Evolutionary conservation across 2,888 invertebrate species (phyloP).

Genomic region (Cheilosia impressa): DNA sequence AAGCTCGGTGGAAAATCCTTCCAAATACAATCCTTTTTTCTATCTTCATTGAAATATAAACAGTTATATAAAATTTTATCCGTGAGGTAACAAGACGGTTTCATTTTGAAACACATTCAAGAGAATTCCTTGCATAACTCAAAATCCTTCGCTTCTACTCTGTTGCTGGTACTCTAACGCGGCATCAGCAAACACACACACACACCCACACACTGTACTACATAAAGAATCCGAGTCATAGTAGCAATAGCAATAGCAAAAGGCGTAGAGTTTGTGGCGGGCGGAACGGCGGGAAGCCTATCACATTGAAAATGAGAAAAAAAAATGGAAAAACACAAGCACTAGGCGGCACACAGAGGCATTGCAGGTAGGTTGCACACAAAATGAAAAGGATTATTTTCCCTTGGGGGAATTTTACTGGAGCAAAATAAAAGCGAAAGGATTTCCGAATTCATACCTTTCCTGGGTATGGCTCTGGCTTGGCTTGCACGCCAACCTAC

Average conservation of each 20-base stretch:
- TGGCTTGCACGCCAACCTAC: constrained; percentile 60
- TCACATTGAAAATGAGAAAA: constrained; percentile 28
- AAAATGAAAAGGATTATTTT: constrained; percentile 74
- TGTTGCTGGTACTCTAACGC: constrained; percentile 12
- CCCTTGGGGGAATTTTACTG: constrained; percentile 72
- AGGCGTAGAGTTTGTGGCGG: constrained; percentile 37
- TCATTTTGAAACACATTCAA: constrained; percentile 73
- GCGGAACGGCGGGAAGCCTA: constrained; percentile 15
- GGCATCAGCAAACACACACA: neutral
- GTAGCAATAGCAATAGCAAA: constrained; percentile 5
- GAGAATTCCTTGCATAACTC: constrained; percentile 72
- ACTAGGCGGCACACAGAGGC: constrained; percentile 26
- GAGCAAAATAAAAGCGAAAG: constrained; percentile 74
- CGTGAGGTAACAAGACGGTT: constrained; percentile 74
- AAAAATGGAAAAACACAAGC: neutral
- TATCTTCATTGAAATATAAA: constrained; percentile 67
- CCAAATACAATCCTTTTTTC: constrained; percentile 70
- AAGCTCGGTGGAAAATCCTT: constrained; percentile 52
- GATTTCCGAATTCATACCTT: constrained; percentile 74
- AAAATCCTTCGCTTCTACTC: constrained; percentile 63
- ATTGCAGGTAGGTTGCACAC: constrained; percentile 73
- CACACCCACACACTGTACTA: constrained; percentile 1
- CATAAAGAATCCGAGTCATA: constrained; percentile 42
- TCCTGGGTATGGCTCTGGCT: constrained; percentile 54
- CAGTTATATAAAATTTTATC: constrained; percentile 70